These are phyloP conservation scores for Pachyuromys duprasi DNA, from an alignment of 2,797 vertebrate species.

Conservation along the genomic window DNA sequence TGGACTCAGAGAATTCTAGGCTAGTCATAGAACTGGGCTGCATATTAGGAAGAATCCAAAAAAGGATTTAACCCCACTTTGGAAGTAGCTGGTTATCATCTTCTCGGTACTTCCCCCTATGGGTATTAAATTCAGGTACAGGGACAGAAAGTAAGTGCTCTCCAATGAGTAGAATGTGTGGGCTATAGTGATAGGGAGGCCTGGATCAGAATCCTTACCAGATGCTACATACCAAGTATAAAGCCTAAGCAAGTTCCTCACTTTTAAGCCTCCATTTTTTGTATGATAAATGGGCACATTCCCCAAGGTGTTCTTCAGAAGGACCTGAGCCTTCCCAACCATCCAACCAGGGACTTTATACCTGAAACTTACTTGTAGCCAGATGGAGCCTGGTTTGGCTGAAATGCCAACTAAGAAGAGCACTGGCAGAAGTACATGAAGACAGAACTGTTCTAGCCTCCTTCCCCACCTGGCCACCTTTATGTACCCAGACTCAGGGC, in stretches of 20 bases:
- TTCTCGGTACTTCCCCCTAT: neutral
- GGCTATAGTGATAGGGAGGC: neutral
- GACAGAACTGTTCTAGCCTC: neutral
- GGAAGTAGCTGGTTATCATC: slow-evolving; percentile 68
- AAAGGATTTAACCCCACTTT: slow-evolving; percentile 69
- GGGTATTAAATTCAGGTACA: slow-evolving; percentile 58
- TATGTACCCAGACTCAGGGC: slow-evolving; percentile 66
- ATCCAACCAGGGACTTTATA: neutral
- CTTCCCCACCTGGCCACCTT: neutral
- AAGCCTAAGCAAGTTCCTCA: neutral
- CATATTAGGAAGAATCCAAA: slow-evolving; percentile 59
- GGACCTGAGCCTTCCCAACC: neutral
- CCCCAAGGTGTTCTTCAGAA: neutral
- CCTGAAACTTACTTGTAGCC: neutral
- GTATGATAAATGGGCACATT: neutral
- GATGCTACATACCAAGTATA: neutral
- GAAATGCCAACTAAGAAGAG: neutral
- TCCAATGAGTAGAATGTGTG: slow-evolving; percentile 1
- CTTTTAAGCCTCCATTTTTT: neutral
- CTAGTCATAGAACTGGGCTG: slow-evolving; percentile 58
- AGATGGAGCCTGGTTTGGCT: neutral
- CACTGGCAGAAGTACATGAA: accelerated
- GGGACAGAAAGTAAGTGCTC: slow-evolving; percentile 46
- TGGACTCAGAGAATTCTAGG: slow-evolving; percentile 67
- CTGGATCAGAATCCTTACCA: slow-evolving; percentile 21